A percentile compares a stretch with the other conserved stretches of the same genome.
Conservation (phyloP, 2,888 invertebrate species). For the Trissolcus brochymenae region DNA sequence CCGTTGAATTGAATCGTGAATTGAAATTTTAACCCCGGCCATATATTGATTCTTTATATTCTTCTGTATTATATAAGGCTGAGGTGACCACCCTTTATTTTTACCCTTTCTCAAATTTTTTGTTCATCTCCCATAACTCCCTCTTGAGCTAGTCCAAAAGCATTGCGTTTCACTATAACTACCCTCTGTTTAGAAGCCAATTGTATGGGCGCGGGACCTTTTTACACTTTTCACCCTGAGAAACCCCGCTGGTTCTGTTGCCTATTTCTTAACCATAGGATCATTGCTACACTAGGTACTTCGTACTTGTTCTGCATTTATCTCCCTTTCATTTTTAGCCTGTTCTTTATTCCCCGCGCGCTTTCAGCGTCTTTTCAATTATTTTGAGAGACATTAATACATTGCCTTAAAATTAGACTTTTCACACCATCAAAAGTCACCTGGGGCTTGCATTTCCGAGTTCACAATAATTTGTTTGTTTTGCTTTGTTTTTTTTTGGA, state of each 20-base stretch:
- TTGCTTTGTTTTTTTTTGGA: not conserved
- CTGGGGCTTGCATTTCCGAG: slow-evolving; percentile 21
- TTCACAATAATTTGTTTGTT: slow-evolving; percentile 16
- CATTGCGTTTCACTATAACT: slow-evolving; percentile 69
- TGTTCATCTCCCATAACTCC: slow-evolving; percentile 56
- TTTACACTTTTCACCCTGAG: slow-evolving; percentile 65
- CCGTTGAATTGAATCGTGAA: slow-evolving; percentile 59
- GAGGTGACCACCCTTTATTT: slow-evolving; percentile 69
- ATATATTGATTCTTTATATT: slow-evolving; percentile 52
- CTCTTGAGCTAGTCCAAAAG: slow-evolving; percentile 55
- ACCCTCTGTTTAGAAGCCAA: slow-evolving; percentile 72
- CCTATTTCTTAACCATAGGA: slow-evolving; percentile 63
- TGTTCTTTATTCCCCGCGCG: slow-evolving; percentile 50
- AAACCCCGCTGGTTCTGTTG: slow-evolving; percentile 70
- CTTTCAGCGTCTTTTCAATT: slow-evolving; percentile 44
- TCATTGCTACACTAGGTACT: slow-evolving; percentile 62
- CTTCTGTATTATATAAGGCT: slow-evolving; percentile 49
- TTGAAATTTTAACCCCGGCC: slow-evolving; percentile 64
- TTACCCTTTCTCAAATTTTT: slow-evolving; percentile 52
- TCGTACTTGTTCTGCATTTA: slow-evolving; percentile 56
- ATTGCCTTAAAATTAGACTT: slow-evolving; percentile 49
- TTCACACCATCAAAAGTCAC: slow-evolving; percentile 47
- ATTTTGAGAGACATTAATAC: slow-evolving; percentile 51
- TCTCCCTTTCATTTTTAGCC: slow-evolving; percentile 55
- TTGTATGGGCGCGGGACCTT: slow-evolving; percentile 66